Percentiles rank a stretch among this genome's conserved stretches.
These are phyloP conservation scores for Meiosimyza platycephala DNA, from an alignment of 2,888 invertebrate species.

Conservation along the genomic window DNA sequence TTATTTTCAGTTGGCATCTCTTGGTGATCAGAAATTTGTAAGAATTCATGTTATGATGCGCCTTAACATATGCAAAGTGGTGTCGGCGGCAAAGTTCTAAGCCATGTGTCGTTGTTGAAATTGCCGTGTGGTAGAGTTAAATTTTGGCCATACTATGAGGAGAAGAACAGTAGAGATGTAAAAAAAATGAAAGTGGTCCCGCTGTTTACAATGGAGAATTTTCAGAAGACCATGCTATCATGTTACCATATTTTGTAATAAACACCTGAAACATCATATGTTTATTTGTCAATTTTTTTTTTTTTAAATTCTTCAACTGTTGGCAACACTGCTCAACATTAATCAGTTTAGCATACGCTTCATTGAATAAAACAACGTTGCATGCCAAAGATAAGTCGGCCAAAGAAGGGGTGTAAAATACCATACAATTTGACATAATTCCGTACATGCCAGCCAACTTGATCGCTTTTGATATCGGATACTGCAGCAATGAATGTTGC, in stretches of 20 bases:
- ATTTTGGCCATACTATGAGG: slow-evolving; percentile 1
- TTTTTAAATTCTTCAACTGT: background rate
- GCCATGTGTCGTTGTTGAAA: background rate
- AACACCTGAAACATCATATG: too few species aligned
- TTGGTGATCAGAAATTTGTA: slow-evolving; percentile 28
- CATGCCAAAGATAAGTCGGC: background rate
- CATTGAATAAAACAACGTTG: background rate
- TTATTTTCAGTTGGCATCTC: too few species aligned
- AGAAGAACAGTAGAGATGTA: background rate
- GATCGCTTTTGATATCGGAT: slow-evolving; percentile 36
- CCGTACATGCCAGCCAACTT: slow-evolving; percentile 29
- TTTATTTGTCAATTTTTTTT: too few species aligned
- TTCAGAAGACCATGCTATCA: background rate
- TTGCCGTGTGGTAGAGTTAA: slow-evolving; percentile 17
- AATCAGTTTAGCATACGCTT: slow-evolving; percentile 29
- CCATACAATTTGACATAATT: slow-evolving; percentile 34
- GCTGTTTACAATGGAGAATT: slow-evolving; percentile 9
- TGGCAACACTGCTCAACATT: background rate
- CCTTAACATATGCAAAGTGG: slow-evolving; percentile 34
- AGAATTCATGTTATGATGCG: slow-evolving; percentile 28
- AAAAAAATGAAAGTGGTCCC: slow-evolving; percentile 5
- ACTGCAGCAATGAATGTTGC: slow-evolving; percentile 1
- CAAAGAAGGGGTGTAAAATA: background rate
- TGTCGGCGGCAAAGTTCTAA: slow-evolving; percentile 38
- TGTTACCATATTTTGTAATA: background rate